A percentile compares a stretch with the other conserved stretches of the same genome.
Conservation (phyloP, 2,888 invertebrate genomes). For the Drosophila acutilabella region DNA sequence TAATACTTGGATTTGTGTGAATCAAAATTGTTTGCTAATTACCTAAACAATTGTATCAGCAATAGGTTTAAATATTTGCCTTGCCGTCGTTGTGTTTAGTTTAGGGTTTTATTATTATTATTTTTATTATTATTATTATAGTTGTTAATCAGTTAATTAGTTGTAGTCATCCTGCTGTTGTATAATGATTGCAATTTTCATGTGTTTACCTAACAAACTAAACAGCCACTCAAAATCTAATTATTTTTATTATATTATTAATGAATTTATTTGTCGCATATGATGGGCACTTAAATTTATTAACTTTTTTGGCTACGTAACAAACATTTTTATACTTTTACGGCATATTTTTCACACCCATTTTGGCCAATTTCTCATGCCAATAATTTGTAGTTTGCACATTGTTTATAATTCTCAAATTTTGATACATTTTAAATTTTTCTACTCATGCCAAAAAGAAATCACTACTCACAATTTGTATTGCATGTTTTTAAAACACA, state of each 20-base stretch:
- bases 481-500: background rate
- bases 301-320: slow-evolving; percentile 3
- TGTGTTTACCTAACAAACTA: slow-evolving; percentile 15
- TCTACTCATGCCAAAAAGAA: slow-evolving; percentile 42
- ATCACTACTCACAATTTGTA: slow-evolving; percentile 3
- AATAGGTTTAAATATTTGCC: slow-evolving; percentile 23
- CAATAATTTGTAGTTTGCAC: slow-evolving; percentile 47
- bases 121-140: background rate
- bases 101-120: slow-evolving; percentile 4
- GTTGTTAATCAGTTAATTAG: slow-evolving; percentile 4
- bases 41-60: slow-evolving; percentile 43
- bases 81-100: slow-evolving; percentile 18
- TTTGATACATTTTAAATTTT: slow-evolving; percentile 40
- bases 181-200: slow-evolving; percentile 27
- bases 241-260: slow-evolving; percentile 26
- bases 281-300: background rate
- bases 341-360: slow-evolving; percentile 42
- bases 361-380: slow-evolving; percentile 41
- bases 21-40: slow-evolving; percentile 42
- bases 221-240: slow-evolving; percentile 4
- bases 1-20: slow-evolving; percentile 27
- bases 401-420: slow-evolving; percentile 54
- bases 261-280: slow-evolving; percentile 15
- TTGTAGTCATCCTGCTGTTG: background rate
- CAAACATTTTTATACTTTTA: slow-evolving; percentile 25